Conservation (phyloP, 1,140 invertebrate genomes). For the Xylocopa sonorina region DNA sequence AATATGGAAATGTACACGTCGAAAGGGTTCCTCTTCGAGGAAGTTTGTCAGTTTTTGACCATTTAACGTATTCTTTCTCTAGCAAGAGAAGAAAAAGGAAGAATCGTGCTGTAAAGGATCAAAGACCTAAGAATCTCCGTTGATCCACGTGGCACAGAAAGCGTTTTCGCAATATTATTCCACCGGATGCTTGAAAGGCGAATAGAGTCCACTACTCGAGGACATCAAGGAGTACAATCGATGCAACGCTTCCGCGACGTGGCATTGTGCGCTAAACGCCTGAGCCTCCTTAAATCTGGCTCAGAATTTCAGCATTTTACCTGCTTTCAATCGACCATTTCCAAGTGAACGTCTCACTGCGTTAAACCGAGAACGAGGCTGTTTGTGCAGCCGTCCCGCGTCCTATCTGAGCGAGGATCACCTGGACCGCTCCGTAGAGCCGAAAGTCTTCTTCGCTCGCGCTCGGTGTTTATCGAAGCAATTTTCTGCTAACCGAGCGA, state of each 20-base stretch:
- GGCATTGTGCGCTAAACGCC: conserved; percentile 32
- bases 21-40: too few species aligned
- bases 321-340: conserved; percentile 41
- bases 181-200: background rate
- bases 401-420: conserved; percentile 43
- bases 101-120: too few species aligned
- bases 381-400: conserved; percentile 61
- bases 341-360: conserved; percentile 5
- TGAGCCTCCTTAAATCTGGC: conserved; percentile 16
- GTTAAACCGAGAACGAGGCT: conserved; percentile 44
- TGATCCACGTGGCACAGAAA: conserved; percentile 5
- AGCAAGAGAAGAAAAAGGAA: too few species aligned
- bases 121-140: background rate
- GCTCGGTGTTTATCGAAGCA: conserved; percentile 61
- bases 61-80: too few species aligned
- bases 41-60: too few species aligned
- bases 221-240: conserved; percentile 20
- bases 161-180: conserved; percentile 27
- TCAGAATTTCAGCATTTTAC: conserved; percentile 26
- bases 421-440: conserved; percentile 24
- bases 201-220: background rate
- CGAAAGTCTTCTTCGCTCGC: conserved; percentile 25
- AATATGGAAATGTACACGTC: too few species aligned
- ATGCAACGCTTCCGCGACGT: conserved; percentile 8
- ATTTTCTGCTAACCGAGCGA: conserved; percentile 57